phyloP scores from a whole-genome alignment of 2,797 vertebrate genomes.

The Masticophis lateralis region DNA sequence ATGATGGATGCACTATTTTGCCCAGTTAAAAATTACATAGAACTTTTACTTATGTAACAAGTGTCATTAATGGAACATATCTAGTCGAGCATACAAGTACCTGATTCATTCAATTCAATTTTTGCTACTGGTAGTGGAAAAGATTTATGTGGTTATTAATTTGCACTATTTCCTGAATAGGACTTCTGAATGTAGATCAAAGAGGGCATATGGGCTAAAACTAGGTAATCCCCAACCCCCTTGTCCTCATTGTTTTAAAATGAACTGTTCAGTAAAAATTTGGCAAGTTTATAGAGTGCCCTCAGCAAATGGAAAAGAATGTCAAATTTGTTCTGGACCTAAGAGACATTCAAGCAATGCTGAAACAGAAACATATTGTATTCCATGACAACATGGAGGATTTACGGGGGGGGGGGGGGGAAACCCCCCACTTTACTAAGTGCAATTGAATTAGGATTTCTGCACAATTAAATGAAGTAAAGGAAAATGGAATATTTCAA shows the following conservation, averaged over 20 bases:
- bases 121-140: neutral
- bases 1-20: neutral
- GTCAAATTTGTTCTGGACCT: neutral
- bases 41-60: neutral
- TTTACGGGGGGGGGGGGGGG: neutral
- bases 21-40: neutral
- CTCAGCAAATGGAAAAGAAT: neutral
- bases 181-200: neutral
- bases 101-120: neutral
- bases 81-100: neutral
- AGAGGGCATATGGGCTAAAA: neutral
- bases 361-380: neutral
- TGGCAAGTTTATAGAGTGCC: neutral
- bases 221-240: neutral
- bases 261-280: neutral
- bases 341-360: neutral
- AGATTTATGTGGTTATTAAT: neutral
- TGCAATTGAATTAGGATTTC: neutral
- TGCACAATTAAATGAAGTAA: neutral
- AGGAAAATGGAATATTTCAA: neutral
- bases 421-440: neutral
- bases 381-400: neutral
- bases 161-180: neutral
- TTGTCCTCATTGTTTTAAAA: neutral
- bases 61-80: neutral